A percentile compares a stretch with the other conserved stretches of the same genome.
phyloP scores from a whole-genome alignment of 2,797 vertebrate species.

The Sternotherus odoratus region DNA sequence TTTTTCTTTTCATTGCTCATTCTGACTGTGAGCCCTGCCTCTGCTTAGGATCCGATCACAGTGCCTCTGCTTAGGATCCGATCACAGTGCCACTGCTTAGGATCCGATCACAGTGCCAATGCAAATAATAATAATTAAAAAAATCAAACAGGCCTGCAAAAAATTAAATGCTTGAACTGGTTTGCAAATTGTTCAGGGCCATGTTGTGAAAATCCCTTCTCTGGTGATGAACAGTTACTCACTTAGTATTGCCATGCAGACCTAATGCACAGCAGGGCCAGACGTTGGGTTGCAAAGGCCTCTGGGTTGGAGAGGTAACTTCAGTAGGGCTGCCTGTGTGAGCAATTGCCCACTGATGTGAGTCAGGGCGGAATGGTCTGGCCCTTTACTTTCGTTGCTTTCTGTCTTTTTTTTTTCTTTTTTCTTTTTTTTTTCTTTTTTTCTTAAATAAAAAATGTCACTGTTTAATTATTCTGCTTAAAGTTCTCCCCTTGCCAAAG shows the following conservation, averaged over 20 bases:
- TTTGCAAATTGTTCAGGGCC: not conserved
- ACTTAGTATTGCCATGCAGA: not conserved
- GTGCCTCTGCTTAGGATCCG: not conserved
- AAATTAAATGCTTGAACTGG: not conserved
- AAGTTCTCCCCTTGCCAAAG: slow-evolving; percentile 31
- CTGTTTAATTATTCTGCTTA: slow-evolving; percentile 37
- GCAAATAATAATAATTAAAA: not conserved
- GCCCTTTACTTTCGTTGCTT: not conserved
- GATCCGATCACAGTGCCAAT: not conserved
- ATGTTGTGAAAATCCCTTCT: not conserved
- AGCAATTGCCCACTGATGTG: not conserved
- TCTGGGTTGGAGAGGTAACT: not conserved
- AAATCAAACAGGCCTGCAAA: not conserved
- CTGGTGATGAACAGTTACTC: not conserved
- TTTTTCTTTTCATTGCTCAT: not conserved
- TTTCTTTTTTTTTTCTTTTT: too few relatives aligned
- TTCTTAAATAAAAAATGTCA: not conserved
- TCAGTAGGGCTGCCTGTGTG: not conserved
- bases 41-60: not conserved
- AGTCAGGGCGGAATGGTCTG: not conserved
- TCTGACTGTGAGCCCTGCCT: not conserved
- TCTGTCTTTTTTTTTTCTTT: too few relatives aligned
- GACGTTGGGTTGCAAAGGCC: not conserved
- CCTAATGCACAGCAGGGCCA: not conserved
- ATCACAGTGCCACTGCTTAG: not conserved